These are phyloP conservation scores for Notothenia rossii DNA, from an alignment of 2,113 vertebrate genomes.

Conservation along the genomic window DNA sequence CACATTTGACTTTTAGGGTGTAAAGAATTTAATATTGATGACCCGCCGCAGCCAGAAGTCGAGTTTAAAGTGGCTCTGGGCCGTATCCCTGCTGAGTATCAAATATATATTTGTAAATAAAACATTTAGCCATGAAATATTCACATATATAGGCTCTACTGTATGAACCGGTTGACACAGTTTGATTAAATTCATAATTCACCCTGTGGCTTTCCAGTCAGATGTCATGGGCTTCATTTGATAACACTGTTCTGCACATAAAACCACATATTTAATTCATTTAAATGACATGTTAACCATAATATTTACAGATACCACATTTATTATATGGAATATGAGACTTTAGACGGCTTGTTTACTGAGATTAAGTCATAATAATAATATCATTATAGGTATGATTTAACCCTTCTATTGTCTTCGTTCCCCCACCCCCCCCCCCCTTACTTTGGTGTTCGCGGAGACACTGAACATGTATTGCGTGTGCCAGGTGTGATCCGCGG, in stretches of 20 bases:
- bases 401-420: neutral
- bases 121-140: slow-evolving; percentile 72
- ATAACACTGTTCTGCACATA: neutral
- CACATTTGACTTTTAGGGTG: slow-evolving; percentile 49
- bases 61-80: slow-evolving; percentile 40
- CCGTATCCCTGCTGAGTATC: slow-evolving; percentile 47
- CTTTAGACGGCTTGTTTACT: neutral
- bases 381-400: neutral
- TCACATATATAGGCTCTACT: slow-evolving; percentile 46
- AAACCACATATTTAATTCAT: neutral
- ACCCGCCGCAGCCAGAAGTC: slow-evolving; percentile 49
- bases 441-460: too few species aligned
- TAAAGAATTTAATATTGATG: slow-evolving; percentile 70
- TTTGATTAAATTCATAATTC: slow-evolving; percentile 56
- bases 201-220: neutral
- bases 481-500: too few species aligned
- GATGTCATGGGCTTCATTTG: neutral
- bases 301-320: neutral
- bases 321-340: neutral
- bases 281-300: neutral
- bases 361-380: too few species aligned
- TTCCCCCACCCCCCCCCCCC: too few species aligned
- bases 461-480: too few species aligned
- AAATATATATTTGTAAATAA: slow-evolving; percentile 73
- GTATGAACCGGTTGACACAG: slow-evolving; percentile 62